Evolutionary conservation across 2,797 vertebrate species (phyloP).

Genomic region (Rhinella marina): DNA sequence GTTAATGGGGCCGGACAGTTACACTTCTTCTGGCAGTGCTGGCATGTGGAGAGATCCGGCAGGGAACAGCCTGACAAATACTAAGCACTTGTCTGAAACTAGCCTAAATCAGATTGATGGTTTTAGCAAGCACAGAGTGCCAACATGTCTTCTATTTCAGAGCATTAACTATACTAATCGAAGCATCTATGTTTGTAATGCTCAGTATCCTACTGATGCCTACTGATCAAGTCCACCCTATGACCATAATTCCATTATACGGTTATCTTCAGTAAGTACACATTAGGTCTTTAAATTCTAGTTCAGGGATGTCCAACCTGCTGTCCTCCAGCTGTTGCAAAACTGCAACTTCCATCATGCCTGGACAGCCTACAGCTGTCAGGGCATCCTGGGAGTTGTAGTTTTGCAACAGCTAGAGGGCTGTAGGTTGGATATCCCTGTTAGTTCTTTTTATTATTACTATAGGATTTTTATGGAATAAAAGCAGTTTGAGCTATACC

Average conservation of each 20-base stretch:
- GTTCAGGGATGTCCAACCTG: not conserved
- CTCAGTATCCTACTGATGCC: not conserved
- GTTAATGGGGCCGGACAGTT: too few species aligned
- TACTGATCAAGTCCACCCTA: slow-evolving; percentile 1
- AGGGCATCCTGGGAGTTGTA: too few species aligned
- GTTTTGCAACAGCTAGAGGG: too few species aligned
- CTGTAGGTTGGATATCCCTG: too few species aligned
- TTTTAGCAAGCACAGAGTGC: slow-evolving; percentile 5
- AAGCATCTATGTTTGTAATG: not conserved
- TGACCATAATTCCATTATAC: not conserved
- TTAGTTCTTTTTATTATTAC: not conserved
- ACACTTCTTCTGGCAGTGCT: too few species aligned
- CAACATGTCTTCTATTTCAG: not conserved
- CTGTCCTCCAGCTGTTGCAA: too few species aligned
- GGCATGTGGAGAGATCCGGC: too few species aligned
- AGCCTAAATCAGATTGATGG: not conserved
- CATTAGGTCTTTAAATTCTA: not conserved
- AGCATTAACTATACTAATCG: slow-evolving; percentile 2
- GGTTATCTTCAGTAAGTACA: not conserved
- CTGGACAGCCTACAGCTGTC: too few species aligned
- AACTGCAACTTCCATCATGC: too few species aligned
- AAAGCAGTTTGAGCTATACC: not conserved
- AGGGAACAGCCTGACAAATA: too few species aligned
- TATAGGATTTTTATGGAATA: not conserved
- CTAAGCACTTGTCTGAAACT: too few species aligned